Base-by-base conservation (phyloP, 1,140 invertebrate genomes). In the Mizuhopecten yessoensis region DNA sequence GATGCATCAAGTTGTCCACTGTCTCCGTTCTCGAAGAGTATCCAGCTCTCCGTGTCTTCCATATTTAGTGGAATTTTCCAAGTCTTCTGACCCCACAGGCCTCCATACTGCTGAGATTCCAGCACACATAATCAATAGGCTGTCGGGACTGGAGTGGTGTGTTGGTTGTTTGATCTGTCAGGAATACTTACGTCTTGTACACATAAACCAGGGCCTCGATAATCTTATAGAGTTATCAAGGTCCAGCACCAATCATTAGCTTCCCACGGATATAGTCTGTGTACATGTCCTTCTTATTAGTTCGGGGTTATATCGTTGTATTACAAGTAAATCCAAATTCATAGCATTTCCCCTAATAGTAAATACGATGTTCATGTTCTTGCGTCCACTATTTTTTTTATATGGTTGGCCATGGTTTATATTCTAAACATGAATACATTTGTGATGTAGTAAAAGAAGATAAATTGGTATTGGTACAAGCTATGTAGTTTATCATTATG, bases 181-280 rank as follows among this genome's bases (percentile, higher is more conserved):
- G 57, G 57, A 75, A 75, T 75, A 75, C 57, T 75, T 75, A 75
- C 57, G n/a, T 75, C 57, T 75, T 29, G 23, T 75, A 75, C 57
- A 75, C 57, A 75, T 75, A 75, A 75, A 75, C 57, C 57, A n/a
- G 57, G 57, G 5, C 57, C 57, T 75, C 57, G 5, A 75, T 75
- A 75, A 75, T 75, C 57, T 75, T n/a, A 75, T 75, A 75, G 23
- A 75, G 17, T 29, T 75, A 75, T 75, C 57, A 75, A 75, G 23
- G 57, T 75, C 57, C 57, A 7, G 0, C 23, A 5, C 23, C 23
- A 29, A 23, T n/a, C 1, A 29, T 29, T n/a, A n/a, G 57, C 57
- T 75, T 75, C n/a, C 57, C 1, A n/a, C n/a, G 29, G 5, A 75
- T 75, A 7, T 75, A n/a, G 1, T 75, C 2, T n/a, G 23, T n/a